Conservation (phyloP, 1,140 invertebrate genomes). For the Drosophila arizonae region DNA sequence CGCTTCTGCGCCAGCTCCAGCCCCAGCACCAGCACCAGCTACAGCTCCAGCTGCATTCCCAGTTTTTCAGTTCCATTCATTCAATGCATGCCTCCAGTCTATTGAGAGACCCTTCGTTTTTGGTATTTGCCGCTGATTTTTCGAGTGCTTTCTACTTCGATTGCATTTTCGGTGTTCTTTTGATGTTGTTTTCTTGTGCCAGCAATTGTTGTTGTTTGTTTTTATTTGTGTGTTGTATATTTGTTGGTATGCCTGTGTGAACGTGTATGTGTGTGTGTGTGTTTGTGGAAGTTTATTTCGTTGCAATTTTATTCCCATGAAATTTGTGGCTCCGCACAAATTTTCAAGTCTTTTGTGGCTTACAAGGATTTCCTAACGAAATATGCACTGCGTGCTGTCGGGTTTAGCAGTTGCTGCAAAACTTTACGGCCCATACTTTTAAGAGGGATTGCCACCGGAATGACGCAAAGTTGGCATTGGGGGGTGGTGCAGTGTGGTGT, state of each 20-base stretch:
- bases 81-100: constrained; percentile 25
- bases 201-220: constrained; percentile 5
- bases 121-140: constrained; percentile 75
- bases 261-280: constrained; percentile 11
- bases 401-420: constrained; percentile 54
- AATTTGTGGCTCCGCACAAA: constrained; percentile 75
- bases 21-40: not conserved
- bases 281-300: constrained; percentile 66
- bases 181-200: constrained; percentile 51
- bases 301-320: constrained; percentile 78
- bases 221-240: not conserved
- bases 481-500: not conserved
- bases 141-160: constrained; percentile 73
- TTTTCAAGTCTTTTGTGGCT: constrained; percentile 80
- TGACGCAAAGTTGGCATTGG: constrained; percentile 1
- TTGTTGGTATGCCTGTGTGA: constrained; percentile 8
- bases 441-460: constrained; percentile 26
- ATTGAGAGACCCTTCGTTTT: constrained; percentile 71
- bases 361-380: constrained; percentile 76
- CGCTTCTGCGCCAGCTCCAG: constrained; percentile 9
- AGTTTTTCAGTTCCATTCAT: constrained; percentile 5
- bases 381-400: constrained; percentile 68
- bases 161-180: constrained; percentile 68
- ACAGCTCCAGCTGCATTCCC: constrained; percentile 12
- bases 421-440: constrained; percentile 63